A percentile compares a stretch with the other conserved stretches of the same genome.
These are phyloP conservation scores for Mimas tiliae DNA, from an alignment of 2,888 invertebrate species.

Conservation along the genomic window DNA sequence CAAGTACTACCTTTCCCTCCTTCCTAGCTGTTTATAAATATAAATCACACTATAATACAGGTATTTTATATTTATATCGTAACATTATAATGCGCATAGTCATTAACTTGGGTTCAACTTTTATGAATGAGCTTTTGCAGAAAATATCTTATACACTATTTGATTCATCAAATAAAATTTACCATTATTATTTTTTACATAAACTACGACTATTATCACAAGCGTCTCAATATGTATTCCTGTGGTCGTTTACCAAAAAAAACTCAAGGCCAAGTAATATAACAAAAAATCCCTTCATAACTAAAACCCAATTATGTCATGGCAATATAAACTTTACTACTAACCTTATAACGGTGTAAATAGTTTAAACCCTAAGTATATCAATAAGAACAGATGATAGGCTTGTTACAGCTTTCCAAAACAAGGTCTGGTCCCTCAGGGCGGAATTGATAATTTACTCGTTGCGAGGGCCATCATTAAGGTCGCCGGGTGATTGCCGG, in stretches of 20 bases:
- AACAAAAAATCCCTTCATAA: conserved; percentile 39
- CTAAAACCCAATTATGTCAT: background rate
- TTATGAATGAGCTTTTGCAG: too few species aligned
- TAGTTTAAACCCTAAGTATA: conserved; percentile 42
- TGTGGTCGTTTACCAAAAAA: conserved; percentile 31
- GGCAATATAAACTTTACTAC: background rate
- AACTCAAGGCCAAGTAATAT: conserved; percentile 52
- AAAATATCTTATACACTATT: too few species aligned
- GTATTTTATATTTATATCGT: too few species aligned
- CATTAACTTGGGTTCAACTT: too few species aligned
- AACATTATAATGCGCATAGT: too few species aligned
- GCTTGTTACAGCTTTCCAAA: conserved; percentile 77
- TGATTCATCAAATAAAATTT: background rate
- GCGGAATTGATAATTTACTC: conserved; percentile 84
- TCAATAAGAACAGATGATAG: conserved; percentile 62
- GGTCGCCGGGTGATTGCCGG: conserved; percentile 77
- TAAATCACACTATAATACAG: too few species aligned
- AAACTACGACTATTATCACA: background rate
- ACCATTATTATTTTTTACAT: background rate
- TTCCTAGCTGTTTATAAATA: too few species aligned
- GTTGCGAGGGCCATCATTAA: conserved; percentile 82
- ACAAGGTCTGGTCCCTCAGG: conserved; percentile 73
- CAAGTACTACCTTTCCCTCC: too few species aligned
- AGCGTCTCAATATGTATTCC: background rate
- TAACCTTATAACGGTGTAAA: conserved; percentile 3